Evolutionary conservation across 1,140 invertebrate genomes (phyloP).

Genomic region (Drosophila santomea): DNA sequence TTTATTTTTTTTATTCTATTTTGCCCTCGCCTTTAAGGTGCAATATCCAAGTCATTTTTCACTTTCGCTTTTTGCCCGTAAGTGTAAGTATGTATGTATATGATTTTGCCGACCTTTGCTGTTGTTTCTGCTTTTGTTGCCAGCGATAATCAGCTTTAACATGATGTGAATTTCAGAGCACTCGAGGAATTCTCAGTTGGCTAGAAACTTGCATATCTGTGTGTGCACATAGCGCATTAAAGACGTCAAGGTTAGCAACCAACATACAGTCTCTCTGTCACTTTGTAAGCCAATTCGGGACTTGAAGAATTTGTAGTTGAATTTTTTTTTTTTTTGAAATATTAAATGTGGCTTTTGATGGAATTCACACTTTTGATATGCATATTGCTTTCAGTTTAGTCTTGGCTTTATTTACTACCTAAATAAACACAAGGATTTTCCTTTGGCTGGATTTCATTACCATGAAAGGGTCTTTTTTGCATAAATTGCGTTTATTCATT

Average conservation of each 20-base stretch:
- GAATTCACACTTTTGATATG: too few species aligned
- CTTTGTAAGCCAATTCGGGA: neutral
- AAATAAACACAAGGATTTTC: too few species aligned
- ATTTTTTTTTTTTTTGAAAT: neutral
- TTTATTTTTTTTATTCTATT: slow-evolving; percentile 14
- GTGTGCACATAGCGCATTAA: neutral
- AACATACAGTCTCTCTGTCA: slow-evolving; percentile 39
- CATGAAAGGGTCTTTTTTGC: neutral
- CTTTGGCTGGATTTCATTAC: too few species aligned
- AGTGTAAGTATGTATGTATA: neutral
- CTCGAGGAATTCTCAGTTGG: slow-evolving; percentile 17
- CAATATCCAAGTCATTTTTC: slow-evolving; percentile 27
- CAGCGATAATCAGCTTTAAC: slow-evolving; percentile 47
- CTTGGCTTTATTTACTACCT: too few species aligned
- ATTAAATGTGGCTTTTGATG: too few species aligned
- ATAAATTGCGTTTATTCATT: neutral
- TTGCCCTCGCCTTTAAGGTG: slow-evolving; percentile 16
- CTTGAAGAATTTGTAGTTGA: neutral
- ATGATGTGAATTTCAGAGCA: slow-evolving; percentile 40
- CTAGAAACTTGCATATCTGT: slow-evolving; percentile 13
- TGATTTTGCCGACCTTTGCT: slow-evolving; percentile 12
- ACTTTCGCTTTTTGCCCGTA: slow-evolving; percentile 50
- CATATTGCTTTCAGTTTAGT: too few species aligned
- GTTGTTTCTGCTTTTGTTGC: slow-evolving; percentile 15
- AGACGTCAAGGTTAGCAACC: slow-evolving; percentile 51